Evolutionary conservation across 2,113 vertebrate species (phyloP), one percentile per base, ranked within the genome.

Genomic region (Muscicapa adusta): DNA sequence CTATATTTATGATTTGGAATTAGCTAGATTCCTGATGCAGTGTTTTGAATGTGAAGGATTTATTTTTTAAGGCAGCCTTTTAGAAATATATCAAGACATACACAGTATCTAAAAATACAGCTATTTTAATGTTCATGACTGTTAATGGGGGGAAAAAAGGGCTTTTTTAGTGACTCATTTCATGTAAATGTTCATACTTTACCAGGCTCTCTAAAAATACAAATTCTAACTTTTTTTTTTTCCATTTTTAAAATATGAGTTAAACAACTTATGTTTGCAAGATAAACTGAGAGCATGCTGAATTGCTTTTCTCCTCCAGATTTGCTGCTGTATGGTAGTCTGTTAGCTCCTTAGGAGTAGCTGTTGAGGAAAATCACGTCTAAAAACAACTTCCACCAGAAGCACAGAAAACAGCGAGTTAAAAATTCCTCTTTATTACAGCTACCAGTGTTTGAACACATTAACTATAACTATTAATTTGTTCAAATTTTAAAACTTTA

Each of bases 1-100:
- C 79, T 97, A 57, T 97, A 95, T 95, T 97, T 97, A 40, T 96
- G 85, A 82, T 85, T 77, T 78, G 72, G 72, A 91, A 73, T 89
- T 79, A 92, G 31, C 47, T 88, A 22, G 33, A 82, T 92, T 93
- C 50, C 51, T 85, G 48, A 25, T 86, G 36, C 29, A 78, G 47
- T 6, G 7, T 90, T 91, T 96, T 85, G 34, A 94, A 67, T 84
- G 73, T 75, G 91, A 92, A 72, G 14, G 48, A 48, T 78, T 18
- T 28, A 3, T 61, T 82, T 83, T 92, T 92, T 77, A 70, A 85
- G 57, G 28, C 57, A 79, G 47, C 51, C 51, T 89, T 89, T 90
- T 65, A 94, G 79, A 93, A 94, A 83, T 90, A 36, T 53, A 72
- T 72, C 20, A 77, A 81, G 57, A 28, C 14, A 54, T 65, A 48